phyloP scores from a whole-genome alignment of 2,888 invertebrate species.

The Lissonota sp. region DNA sequence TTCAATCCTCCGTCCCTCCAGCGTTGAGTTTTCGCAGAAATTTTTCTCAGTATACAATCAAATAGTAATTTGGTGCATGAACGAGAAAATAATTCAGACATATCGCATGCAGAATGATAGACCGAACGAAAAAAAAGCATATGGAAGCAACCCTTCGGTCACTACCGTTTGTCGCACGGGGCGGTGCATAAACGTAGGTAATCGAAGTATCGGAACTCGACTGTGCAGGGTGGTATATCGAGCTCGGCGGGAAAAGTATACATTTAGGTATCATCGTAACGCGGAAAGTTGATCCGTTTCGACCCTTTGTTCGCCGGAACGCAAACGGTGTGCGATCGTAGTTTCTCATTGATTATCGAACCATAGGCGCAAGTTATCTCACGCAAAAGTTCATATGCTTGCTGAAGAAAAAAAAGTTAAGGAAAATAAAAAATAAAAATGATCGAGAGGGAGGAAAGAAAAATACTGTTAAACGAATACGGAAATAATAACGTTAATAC shows the following conservation, averaged over 20 bases:
- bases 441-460: too few species aligned
- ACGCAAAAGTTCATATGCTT: constrained; percentile 16
- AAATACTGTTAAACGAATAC: too few species aligned
- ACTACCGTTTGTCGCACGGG: constrained; percentile 37
- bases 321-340: constrained; percentile 6
- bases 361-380: not conserved
- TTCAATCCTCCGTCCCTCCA: too few species aligned
- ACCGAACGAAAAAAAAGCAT: constrained; percentile 40
- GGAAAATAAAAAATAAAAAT: too few species aligned
- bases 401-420: not conserved
- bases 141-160: constrained; percentile 47
- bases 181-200: constrained; percentile 48
- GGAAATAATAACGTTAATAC: too few species aligned
- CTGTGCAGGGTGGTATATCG: constrained; percentile 25
- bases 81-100: constrained; percentile 39
- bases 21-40: not conserved
- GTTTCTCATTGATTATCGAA: constrained; percentile 8
- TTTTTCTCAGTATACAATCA: constrained; percentile 7
- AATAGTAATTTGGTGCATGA: constrained; percentile 9
- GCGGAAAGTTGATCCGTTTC: constrained; percentile 59
- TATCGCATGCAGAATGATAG: constrained; percentile 7
- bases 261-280: constrained; percentile 36
- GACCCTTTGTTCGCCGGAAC: constrained; percentile 49
- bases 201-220: constrained; percentile 63
- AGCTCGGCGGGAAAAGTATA: constrained; percentile 46